Base-by-base conservation (phyloP, 2,113 vertebrate genomes). In the Murina feae region DNA sequence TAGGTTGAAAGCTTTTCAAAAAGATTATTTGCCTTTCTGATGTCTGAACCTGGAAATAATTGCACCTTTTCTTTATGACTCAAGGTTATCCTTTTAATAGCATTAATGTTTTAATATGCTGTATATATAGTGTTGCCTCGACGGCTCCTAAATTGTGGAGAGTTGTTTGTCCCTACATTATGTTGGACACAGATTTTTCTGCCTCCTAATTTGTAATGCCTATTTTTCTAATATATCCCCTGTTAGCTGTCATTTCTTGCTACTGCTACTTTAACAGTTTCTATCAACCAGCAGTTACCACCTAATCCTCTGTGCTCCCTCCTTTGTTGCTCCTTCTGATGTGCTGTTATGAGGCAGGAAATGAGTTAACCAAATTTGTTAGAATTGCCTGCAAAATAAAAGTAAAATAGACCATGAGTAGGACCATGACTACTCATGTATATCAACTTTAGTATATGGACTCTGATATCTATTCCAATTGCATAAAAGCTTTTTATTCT, bases 171-270 rank as follows among this genome's bases (percentile, higher is more conserved):
- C n/a, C 66, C 68, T 60, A 7, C 16, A 10, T 51, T 49, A 79
- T 69, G n/a, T 37, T 53, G 89, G 65, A 76, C 66, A 92, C 32
- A 83, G 86, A 51, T 75, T 68, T 53, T 79, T 86, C 83, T 84
- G 37, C 75, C 51, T 89, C 95, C 91, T 91, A 42, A 90, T 95
- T 91, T 71, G 74, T 44, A 83, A 66, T 53, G 51, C 35, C 75
- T 80, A 47, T 12, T 86, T 85, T 44, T 58, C 81, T 86, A 74
- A 74, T 69, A 53, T 37, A 89, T 39, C 55, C 65, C 44, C 37
- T 93, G 32, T 81, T 69, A 89, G n/a, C 58, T 83, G 49, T 68
- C 75, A 23, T 83, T 74, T 91, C 75, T 96, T 87, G 65, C 51
- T 72, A 25, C 37, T 89, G 5, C 60, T 86, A 81, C 60, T 76